Base-by-base conservation (phyloP, 1,140 invertebrate species). In the Atopsyche davidsoni region DNA sequence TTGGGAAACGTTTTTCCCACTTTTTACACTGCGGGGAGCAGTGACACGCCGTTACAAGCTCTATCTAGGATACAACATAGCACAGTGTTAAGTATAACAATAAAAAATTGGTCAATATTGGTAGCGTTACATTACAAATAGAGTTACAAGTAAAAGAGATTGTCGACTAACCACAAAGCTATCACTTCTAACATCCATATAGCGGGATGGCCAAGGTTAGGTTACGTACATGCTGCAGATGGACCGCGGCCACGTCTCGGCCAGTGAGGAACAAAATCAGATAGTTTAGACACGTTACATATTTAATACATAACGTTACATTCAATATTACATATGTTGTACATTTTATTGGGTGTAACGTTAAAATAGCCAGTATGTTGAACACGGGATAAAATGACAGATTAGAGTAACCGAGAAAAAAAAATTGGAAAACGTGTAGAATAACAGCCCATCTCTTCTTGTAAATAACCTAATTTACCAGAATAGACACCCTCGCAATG, bases 41-140 rank as follows among this genome's bases (percentile, higher is more conserved):
- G n/a, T n/a, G n/a, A n/a, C n/a, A n/a, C n/a, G n/a, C n/a, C n/a
- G n/a, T n/a, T n/a, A n/a, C n/a, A 34, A 16, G 32, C 32, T 34
- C 32, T 34, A 34, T 11, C 32, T 34, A 34, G n/a, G n/a, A 13
- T 34, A 34, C 16, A 34, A 16, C 32, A 34, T 34, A 34, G 32
- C 16, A 16, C n/a, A 13, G 16, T 13, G 32, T 34, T 13, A 13
- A 6, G n/a, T 34, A 34, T 34, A 13, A 34, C 16, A 34, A 13
- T 34, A 34, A 11, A 34, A 34, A 34, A 34, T 34, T 34, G 32
- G 32, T 34, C 32, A 34, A 34, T 16, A 34, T 34, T 34, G n/a
- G 16, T 34, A 34, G 32, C 32, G 16, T 16, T 34, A 34, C 32
- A 34, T 34, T 34, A 13, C n/a, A n/a, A n/a, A n/a, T n/a, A n/a